phyloP scores from a whole-genome alignment of 92 coral and sea anemone species.

The Montipora capitata region DNA sequence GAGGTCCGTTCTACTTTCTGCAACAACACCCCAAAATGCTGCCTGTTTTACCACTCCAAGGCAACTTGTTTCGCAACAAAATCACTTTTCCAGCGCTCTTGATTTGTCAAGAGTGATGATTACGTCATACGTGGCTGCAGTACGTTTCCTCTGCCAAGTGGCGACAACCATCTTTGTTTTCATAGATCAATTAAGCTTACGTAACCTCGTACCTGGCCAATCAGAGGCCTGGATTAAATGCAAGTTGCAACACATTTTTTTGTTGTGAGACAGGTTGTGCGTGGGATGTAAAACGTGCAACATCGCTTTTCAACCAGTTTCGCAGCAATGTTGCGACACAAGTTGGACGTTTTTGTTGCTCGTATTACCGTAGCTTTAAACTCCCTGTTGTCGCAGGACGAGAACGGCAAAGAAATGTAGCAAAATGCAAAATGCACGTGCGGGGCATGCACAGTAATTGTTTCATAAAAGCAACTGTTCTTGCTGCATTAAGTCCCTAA shows the following conservation, averaged over 20 bases:
- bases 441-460: no score
- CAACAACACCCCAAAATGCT: no score
- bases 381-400: no score
- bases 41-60: no score
- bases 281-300: not conserved
- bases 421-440: no score
- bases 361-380: not conserved
- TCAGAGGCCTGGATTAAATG: not conserved
- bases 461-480: no score
- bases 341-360: conserved; percentile 30
- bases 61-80: no score
- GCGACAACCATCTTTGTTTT: not conserved
- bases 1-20: no score
- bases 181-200: not conserved
- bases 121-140: not conserved
- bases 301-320: conserved; percentile 1
- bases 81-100: no score
- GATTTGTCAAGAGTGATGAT: no score
- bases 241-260: not conserved
- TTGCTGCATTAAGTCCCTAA: no score
- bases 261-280: not conserved
- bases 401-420: no score
- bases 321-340: conserved; percentile 21
- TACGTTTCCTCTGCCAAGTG: not conserved
- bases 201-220: not conserved